Evolutionary conservation across 2,113 vertebrate species (phyloP).

Genomic region (Leucopsar rothschildi): DNA sequence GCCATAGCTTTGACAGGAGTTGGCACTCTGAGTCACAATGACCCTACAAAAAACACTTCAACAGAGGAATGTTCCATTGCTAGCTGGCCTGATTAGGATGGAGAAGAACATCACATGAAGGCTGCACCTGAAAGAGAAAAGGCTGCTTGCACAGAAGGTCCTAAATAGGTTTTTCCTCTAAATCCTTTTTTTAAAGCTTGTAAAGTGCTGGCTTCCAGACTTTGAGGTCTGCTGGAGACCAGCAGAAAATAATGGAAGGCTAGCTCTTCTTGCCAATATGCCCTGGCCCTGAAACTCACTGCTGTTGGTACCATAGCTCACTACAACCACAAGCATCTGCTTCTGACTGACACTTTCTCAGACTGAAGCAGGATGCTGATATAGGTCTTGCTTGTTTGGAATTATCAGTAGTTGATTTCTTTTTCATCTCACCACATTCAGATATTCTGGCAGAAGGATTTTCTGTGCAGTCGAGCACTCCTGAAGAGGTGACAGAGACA

Average conservation of each 20-base stretch:
- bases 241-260: background rate
- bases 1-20: background rate
- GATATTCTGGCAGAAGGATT: accelerated
- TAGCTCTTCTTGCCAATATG: background rate
- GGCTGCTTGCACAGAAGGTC: background rate
- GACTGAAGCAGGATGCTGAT: background rate
- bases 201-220: background rate
- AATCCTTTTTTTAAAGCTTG: background rate
- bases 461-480: accelerated
- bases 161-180: background rate
- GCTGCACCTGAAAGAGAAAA: background rate
- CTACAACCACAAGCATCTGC: background rate
- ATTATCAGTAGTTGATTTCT: background rate
- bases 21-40: background rate
- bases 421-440: background rate
- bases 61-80: background rate
- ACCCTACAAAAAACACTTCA: background rate
- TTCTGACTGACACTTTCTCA: background rate
- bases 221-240: background rate
- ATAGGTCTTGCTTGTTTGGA: background rate
- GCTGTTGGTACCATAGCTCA: background rate
- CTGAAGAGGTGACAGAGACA: constrained; percentile 21
- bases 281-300: background rate
- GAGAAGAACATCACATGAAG: background rate
- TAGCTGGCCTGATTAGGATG: background rate